Evolutionary conservation across 2,888 invertebrate genomes (phyloP), one percentile per base, ranked within the genome.

Genomic region (Plagodis dolabraria): DNA sequence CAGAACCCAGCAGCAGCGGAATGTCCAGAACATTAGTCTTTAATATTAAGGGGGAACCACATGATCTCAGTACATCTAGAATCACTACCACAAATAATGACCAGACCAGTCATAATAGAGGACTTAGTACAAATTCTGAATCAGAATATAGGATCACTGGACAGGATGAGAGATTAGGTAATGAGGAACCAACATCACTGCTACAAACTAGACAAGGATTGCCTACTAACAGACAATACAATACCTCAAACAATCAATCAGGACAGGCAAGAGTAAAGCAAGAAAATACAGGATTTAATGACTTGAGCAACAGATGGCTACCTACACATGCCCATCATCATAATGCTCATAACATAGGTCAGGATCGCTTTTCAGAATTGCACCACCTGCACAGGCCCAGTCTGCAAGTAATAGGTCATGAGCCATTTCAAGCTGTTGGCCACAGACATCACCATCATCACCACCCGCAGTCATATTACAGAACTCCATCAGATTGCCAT

Each of bases 31-130:
- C 56, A 38, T 63, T 72, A 11, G 74, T 77, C 63, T 69, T 81
- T 36, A 76, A 78, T 52, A 69, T 91, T 8, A 91, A 91, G 69
- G 76, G 76, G 60, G 90, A 91, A 64, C 85, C 87, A 5, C 74
- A 72, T 52, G 72, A 70, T 33, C 77, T 80, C 53, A 68, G 68
- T 35, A 49, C 72, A 5, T 71, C 73, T 47, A 65, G 70, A 48
- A 66, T 70, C 35, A 67, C 67, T 60, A 73, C 57, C 45, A 67
- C 62, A 47, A 65, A 66, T 57, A 62, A 53, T 33, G 50, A 57
- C 44, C 63, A 57, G 12, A 35, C 47, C 7, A 49, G 57, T 36
- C 52, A 60, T 57, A 58, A 68, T 54, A 10, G 62, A 69, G 43
- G 65, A 69, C 49, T 68, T 63, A 5, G 68, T 57, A 71, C 69